Evolutionary conservation across 1,140 invertebrate genomes (phyloP).

Genomic region (Drosophila eugracilis): DNA sequence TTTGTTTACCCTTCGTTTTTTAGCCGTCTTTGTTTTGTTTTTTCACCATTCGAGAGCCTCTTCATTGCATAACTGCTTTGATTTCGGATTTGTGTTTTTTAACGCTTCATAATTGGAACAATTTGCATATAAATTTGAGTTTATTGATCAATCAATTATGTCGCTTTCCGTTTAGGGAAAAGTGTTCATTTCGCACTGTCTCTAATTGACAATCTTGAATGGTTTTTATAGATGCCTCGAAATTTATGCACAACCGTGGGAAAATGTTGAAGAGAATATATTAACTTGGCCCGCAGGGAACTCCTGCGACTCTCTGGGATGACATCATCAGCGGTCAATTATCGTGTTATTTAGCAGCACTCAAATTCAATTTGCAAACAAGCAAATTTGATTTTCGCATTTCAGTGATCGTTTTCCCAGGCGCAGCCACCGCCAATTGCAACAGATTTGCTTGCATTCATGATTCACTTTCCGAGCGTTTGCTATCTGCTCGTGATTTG

Average conservation of each 20-base stretch:
- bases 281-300: conserved; percentile 2
- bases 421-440: conserved; percentile 21
- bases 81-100: conserved; percentile 57
- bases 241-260: conserved; percentile 42
- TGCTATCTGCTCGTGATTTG: background rate
- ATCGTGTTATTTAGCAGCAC: conserved; percentile 29
- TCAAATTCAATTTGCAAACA: conserved; percentile 48
- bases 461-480: conserved; percentile 40
- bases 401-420: conserved; percentile 40
- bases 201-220: conserved; percentile 40
- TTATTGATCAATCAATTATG: conserved; percentile 72
- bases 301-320: background rate
- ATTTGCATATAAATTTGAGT: conserved; percentile 66
- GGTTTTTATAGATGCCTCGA: conserved; percentile 8
- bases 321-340: conserved; percentile 26
- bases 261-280: conserved; percentile 19
- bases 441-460: conserved; percentile 34
- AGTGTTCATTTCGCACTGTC: conserved; percentile 50
- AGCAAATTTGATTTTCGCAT: conserved; percentile 49
- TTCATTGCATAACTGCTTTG: conserved; percentile 44
- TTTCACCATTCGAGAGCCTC: conserved; percentile 20
- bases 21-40: conserved; percentile 28
- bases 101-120: conserved; percentile 65
- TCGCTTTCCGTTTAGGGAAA: conserved; percentile 14
- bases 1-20: conserved; percentile 16